Evolutionary conservation across 2,888 invertebrate species (phyloP).

Genomic region (Caradrina clavipalpis): DNA sequence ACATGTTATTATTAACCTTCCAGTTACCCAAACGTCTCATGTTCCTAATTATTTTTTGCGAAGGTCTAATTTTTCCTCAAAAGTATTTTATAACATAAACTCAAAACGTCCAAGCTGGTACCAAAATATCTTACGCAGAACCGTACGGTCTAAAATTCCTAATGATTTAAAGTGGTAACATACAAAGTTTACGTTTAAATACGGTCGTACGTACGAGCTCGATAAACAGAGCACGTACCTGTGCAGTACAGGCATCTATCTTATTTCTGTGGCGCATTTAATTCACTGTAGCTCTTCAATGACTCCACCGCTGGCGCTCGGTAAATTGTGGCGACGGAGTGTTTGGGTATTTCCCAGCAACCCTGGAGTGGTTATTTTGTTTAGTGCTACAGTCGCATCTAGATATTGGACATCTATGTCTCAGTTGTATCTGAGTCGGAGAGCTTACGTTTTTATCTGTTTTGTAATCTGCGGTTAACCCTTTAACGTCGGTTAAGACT

Average conservation of each 20-base stretch:
- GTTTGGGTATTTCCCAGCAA: constrained; percentile 53
- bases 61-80: background rate
- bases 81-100: constrained; percentile 1
- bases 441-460: constrained; percentile 43
- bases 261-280: constrained; percentile 63
- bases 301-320: constrained; percentile 46
- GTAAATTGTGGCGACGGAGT: constrained; percentile 57
- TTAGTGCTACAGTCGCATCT: constrained; percentile 39
- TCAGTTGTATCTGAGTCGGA: constrained; percentile 20
- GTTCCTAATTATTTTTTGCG: background rate
- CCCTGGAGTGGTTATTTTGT: constrained; percentile 53
- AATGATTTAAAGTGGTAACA: constrained; percentile 47
- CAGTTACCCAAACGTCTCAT: background rate
- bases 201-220: constrained; percentile 41
- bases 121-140: constrained; percentile 14
- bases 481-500: constrained; percentile 23
- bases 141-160: constrained; percentile 26
- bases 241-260: constrained; percentile 49
- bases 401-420: constrained; percentile 46
- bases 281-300: constrained; percentile 63
- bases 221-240: constrained; percentile 58
- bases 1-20: constrained; percentile 12
- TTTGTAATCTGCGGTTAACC: constrained; percentile 34
- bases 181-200: constrained; percentile 45
- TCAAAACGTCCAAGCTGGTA: background rate